Percentiles rank a stretch among this genome's conserved stretches.
Conservation (phyloP, 1,140 invertebrate genomes). For the Neuroterus valhalla region DNA sequence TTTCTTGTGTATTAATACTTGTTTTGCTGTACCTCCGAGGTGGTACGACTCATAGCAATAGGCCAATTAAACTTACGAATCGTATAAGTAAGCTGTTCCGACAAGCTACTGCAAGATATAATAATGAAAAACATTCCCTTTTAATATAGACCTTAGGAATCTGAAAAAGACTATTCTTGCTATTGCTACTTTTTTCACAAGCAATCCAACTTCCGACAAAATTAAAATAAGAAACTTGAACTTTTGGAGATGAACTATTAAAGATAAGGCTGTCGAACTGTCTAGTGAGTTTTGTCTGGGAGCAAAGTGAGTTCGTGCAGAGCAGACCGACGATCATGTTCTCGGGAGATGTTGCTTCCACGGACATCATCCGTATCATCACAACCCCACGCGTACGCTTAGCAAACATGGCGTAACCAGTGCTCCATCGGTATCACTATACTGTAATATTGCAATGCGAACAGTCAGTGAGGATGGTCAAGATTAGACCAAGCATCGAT, state of each 20-base stretch:
- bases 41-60: constrained; percentile 15
- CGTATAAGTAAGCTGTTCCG: constrained; percentile 21
- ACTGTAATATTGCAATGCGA: constrained; percentile 54
- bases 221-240: no score
- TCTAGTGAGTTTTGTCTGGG: background rate
- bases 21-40: constrained; percentile 9
- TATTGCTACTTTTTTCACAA: background rate
- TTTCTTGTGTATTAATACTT: constrained; percentile 5
- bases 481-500: constrained; percentile 69
- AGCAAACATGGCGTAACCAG: constrained; percentile 21
- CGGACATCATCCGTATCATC: constrained; percentile 23
- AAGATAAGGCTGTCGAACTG: no score
- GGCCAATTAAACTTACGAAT: constrained; percentile 29
- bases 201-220: no score
- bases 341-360: constrained; percentile 26
- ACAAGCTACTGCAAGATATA: constrained; percentile 9
- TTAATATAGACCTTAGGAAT: constrained; percentile 5
- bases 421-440: background rate
- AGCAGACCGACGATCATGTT: constrained; percentile 27
- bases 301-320: constrained; percentile 1
- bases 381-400: constrained; percentile 24
- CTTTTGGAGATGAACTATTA: no score
- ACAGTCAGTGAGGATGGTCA: constrained; percentile 56
- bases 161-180: background rate
- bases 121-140: background rate